These are phyloP conservation scores for Axea sp. DNA, from an alignment of 2,888 invertebrate genomes.

Conservation along the genomic window DNA sequence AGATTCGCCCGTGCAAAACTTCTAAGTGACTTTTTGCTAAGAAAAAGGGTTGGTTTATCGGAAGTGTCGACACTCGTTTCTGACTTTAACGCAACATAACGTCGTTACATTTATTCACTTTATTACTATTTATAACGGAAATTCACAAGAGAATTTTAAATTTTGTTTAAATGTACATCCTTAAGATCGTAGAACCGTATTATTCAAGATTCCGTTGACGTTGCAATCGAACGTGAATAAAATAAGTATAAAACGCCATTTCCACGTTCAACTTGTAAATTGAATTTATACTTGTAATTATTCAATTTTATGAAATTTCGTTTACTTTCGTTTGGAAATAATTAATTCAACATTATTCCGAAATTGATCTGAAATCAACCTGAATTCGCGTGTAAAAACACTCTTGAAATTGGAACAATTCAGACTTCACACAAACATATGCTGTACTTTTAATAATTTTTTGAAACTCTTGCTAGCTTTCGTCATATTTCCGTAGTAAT, in stretches of 20 bases:
- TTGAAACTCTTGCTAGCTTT: too few relatives aligned
- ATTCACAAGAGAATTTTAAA: constrained; percentile 16
- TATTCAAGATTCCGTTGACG: constrained; percentile 33
- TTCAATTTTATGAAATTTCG: too few relatives aligned
- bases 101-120: constrained; percentile 26
- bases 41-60: constrained; percentile 34
- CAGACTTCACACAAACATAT: too few relatives aligned
- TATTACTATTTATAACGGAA: constrained; percentile 9
- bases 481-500: too few relatives aligned
- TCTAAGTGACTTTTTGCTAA: constrained; percentile 33
- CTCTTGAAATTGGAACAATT: too few relatives aligned
- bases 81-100: constrained; percentile 36
- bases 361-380: too few relatives aligned
- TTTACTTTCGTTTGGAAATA: too few relatives aligned
- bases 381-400: too few relatives aligned
- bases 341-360: too few relatives aligned
- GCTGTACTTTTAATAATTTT: too few relatives aligned
- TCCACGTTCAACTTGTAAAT: constrained; percentile 34
- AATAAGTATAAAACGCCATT: constrained; percentile 36
- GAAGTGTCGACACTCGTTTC: constrained; percentile 18
- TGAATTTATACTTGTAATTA: constrained; percentile 26
- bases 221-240: constrained; percentile 39
- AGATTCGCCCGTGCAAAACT: constrained; percentile 31
- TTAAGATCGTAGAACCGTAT: constrained; percentile 2
- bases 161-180: constrained; percentile 3